phyloP scores from a whole-genome alignment of 2,113 vertebrate genomes.

The Charina bottae region DNA sequence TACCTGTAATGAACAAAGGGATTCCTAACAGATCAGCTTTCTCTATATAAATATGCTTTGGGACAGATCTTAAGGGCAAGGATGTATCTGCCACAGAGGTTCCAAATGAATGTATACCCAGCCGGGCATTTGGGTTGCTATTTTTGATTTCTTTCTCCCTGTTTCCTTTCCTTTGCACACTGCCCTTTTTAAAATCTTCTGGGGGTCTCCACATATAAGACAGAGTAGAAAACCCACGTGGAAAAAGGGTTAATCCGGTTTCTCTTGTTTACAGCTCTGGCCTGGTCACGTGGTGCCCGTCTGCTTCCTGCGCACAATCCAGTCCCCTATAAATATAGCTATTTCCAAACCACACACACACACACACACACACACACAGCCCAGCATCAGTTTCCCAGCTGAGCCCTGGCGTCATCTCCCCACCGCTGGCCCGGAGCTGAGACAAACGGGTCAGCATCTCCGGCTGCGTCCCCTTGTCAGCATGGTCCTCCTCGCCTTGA shows the following conservation, averaged over 20 bases:
- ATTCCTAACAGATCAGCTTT: too few relatives aligned
- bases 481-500: background rate
- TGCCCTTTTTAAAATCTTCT: background rate
- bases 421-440: background rate
- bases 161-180: background rate
- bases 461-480: background rate
- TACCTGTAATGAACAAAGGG: too few relatives aligned
- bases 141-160: too few relatives aligned
- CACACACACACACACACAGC: background rate
- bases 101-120: too few relatives aligned
- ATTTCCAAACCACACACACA: slow-evolving; percentile 6
- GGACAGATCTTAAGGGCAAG: too few relatives aligned
- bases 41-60: too few relatives aligned
- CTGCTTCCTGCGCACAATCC: slow-evolving; percentile 24
- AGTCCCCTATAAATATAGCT: slow-evolving; percentile 41
- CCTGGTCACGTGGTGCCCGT: slow-evolving; percentile 34
- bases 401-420: background rate
- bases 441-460: background rate
- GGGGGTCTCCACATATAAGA: background rate
- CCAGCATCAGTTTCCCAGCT: slow-evolving; percentile 31
- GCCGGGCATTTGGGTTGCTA: too few relatives aligned
- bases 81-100: too few relatives aligned
- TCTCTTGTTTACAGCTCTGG: slow-evolving; percentile 35
- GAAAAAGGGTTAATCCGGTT: slow-evolving; percentile 29
- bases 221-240: background rate